Evolutionary conservation across 2,113 vertebrate species (phyloP), one percentile per base, ranked within the genome.

Genomic region (Corapipo altera): DNA sequence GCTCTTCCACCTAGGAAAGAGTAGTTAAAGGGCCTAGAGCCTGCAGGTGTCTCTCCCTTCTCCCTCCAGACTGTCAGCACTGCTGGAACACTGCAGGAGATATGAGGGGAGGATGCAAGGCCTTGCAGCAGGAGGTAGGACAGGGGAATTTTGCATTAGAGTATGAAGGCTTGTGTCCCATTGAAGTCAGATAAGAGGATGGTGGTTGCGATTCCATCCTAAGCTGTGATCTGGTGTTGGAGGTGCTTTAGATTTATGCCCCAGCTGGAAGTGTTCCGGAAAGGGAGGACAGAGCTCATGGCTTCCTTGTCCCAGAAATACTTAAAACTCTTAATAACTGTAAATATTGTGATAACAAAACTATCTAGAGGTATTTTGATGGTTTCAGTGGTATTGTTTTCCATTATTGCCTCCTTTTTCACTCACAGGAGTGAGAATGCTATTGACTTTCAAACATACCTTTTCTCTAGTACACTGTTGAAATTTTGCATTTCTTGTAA

Each of bases 81-180:
- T 58, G 23, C 43, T 30, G 76, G 33, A 44, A 12, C 28, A 21
- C 6, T 41, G 28, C 26, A 78, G 58, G 58, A 59, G 10, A 6
- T 57, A 16, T 8, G 15, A 75, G 37, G 17, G n/a, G 23, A 66
- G 41, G 23, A 55, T 30, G 9, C 41, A n/a, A 23, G 35, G 30
- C 59, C 49, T 33, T 58, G 12, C 15, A 5, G 10, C 0, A 5
- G 35, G 20, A 67, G 3, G 1, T 43, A 35, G 39, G 12, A 24
- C 3, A 22, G 23, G 19, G 6, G 3, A 35, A 46, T 11, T 70
- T 62, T 37, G 5, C 6, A 6, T 61, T 76, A 4, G 75, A 52
- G 10, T 52, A 3, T 33, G n/a, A 52, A 72, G n/a, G 10, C 28
- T 70, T 85, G n/a, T n/a, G 37, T 39, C 41, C 62, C n/a, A 27